Evolutionary conservation across 2,113 vertebrate species (phyloP), one percentile per base, ranked within the genome.

Genomic region (Labeo catla): DNA sequence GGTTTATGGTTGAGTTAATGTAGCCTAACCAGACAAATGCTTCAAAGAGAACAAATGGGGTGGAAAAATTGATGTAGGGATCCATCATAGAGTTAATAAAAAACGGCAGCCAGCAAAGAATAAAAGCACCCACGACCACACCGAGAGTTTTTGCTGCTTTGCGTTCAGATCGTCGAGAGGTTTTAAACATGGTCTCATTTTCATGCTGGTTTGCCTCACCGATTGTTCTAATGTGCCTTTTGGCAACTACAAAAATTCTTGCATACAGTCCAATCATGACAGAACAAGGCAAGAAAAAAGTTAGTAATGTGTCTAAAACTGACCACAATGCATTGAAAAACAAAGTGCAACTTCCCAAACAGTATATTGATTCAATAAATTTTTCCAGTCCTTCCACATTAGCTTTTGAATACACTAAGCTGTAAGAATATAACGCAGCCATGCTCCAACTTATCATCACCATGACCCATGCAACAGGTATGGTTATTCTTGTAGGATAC

Each of bases 111-210:
- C 90, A 91, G 63, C 91, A 92, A 65, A 89, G 82, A 12, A 89
- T 90, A 36, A 91, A 92, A 9, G 79, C 85, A 4, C 90, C 89
- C 6, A 92, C 76, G 11, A 91, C 90, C 65, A 92, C 89, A 2
- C 85, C 89, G 1, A 91, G 87, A n/a, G 92, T 91, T 83, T 90
- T 92, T 47, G 91, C 91, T 66, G 91, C 91, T 86, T 92, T 92
- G 4, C 76, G 68, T 19, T 92, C 91, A 65, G 83, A 88, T 16
- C 73, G 70, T 28, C 77, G 72, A 45, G 79, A 77, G 28, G 65
- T 49, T 43, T 81, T 87, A 19, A 47, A 81, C 9, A 11, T 47
- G 8, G 11, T 50, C 16, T 89, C 34, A 34, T 5, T 39, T 34
- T 11, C 63, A 23, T 45, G 4, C 49, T 73, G 86, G 12, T 81